Percentiles rank a stretch among this genome's conserved stretches.
Conservation (phyloP, 2,888 invertebrate species). For the Dorcus hopei region DNA sequence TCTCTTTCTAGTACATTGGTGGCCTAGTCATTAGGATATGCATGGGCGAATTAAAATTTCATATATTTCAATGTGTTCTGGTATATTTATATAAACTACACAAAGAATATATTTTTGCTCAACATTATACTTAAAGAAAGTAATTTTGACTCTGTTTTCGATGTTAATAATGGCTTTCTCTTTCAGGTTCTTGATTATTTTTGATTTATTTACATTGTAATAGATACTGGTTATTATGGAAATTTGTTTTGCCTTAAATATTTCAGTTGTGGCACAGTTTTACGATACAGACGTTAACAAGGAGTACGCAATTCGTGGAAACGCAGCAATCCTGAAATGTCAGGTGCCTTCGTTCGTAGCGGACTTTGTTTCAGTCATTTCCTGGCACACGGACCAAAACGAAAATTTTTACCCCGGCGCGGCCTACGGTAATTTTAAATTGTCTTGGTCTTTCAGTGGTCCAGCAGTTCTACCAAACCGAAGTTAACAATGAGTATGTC, state of each 20-base stretch:
- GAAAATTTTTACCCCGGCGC: conserved; percentile 65
- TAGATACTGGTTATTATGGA: conserved; percentile 9
- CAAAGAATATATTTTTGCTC: no score
- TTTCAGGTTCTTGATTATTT: neutral
- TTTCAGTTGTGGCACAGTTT: conserved; percentile 72
- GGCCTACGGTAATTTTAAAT: conserved; percentile 37
- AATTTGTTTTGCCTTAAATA: neutral
- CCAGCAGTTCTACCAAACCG: conserved; percentile 85
- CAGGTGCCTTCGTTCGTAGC: conserved; percentile 90
- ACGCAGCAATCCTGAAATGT: conserved; percentile 84
- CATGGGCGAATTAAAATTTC: no score
- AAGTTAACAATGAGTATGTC: conserved; percentile 89
- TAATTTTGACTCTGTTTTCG: conserved; percentile 1
- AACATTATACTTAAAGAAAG: no score
- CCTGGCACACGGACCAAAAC: conserved; percentile 81
- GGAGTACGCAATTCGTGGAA: conserved; percentile 87
- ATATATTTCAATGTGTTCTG: no score
- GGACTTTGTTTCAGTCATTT: conserved; percentile 84
- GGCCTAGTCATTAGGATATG: no score
- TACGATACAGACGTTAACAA: conserved; percentile 84
- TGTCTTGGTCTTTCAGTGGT: conserved; percentile 62
- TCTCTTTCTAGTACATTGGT: no score
- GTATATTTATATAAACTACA: no score
- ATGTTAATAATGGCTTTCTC: neutral
- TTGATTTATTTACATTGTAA: neutral